Evolutionary conservation across 2,888 invertebrate genomes (phyloP).

Genomic region (Dromius quadrimaculatus): DNA sequence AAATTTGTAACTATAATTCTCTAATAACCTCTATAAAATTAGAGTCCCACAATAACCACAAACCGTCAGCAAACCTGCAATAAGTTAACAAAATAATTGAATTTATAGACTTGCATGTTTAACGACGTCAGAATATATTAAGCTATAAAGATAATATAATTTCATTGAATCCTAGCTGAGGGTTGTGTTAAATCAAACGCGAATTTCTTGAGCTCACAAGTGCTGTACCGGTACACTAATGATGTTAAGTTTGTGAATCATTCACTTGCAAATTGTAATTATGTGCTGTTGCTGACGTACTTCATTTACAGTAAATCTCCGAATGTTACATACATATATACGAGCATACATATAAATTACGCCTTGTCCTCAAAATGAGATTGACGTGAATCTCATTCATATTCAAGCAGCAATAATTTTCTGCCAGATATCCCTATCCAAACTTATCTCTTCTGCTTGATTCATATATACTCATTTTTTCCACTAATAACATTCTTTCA

Average conservation of each 20-base stretch:
- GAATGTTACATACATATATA: too few species aligned
- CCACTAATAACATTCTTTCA: too few species aligned
- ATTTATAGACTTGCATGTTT: conserved; percentile 3
- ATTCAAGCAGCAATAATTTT: too few species aligned
- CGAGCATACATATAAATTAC: too few species aligned
- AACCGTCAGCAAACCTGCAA: not conserved
- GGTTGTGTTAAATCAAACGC: conserved; percentile 3
- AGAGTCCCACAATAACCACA: not conserved
- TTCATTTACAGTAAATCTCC: too few species aligned
- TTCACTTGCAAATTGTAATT: not conserved
- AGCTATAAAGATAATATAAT: conserved; percentile 6
- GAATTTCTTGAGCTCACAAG: conserved; percentile 8
- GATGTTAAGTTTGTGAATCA: conserved; percentile 9
- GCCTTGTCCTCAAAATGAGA: too few species aligned
- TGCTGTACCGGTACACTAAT: conserved; percentile 14
- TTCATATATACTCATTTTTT: too few species aligned
- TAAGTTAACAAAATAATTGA: conserved; percentile 20
- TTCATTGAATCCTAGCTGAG: conserved; percentile 2
- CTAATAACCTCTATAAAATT: not conserved
- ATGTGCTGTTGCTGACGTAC: too few species aligned
- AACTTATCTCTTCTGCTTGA: too few species aligned
- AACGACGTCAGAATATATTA: conserved; percentile 7
- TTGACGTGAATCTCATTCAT: too few species aligned
- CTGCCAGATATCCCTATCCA: too few species aligned
- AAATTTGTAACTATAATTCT: not conserved